Evolutionary conservation across 2,888 invertebrate genomes (phyloP), one percentile per base, ranked within the genome.

Genomic region (Scaeva pyrastri): DNA sequence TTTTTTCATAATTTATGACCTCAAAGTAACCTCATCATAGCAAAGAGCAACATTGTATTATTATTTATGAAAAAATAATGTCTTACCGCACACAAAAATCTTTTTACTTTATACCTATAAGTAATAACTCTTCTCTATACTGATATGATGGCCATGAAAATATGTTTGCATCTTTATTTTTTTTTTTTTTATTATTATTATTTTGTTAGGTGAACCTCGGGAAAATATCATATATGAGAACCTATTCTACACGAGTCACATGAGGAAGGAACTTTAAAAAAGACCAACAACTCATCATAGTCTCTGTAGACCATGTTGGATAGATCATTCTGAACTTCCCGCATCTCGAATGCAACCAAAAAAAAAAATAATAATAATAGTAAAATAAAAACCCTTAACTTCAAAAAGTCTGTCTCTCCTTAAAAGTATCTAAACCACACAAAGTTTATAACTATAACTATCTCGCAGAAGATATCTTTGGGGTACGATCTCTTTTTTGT

Each of bases 201-300:
- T 21, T n/a, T n/a, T n/a, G n/a, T n/a, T n/a, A n/a, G n/a, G n/a
- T n/a, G n/a, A n/a, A n/a, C n/a, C n/a, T n/a, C n/a, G n/a, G n/a
- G n/a, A n/a, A n/a, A n/a, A n/a, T n/a, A 56, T 56, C 60, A 50
- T n/a, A 64, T 64, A 77, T 52, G 77, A 62, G 23, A 41, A 55
- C 52, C 60, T 72, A 64, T 66, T 23, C 23, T 11, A 11, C 41
- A 62, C n/a, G n/a, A 64, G 70, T 52, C 62, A 26, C 52, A 43
- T 48, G 12, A 3, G 16, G 12, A 55, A 52, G 12, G 3, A 56
- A 76, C 36, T 4, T 19, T 36, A 52, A 62, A 48, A 26, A 56
- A 76, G 45, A 68, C 73, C 48, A 71, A 55, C 71, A 71, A 50
- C 71, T 80, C 84, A 80, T 80, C 84, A 85, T 77, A 36, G 31